Conservation (phyloP, 2,888 invertebrate species). For the Griposia aprilina region DNA sequence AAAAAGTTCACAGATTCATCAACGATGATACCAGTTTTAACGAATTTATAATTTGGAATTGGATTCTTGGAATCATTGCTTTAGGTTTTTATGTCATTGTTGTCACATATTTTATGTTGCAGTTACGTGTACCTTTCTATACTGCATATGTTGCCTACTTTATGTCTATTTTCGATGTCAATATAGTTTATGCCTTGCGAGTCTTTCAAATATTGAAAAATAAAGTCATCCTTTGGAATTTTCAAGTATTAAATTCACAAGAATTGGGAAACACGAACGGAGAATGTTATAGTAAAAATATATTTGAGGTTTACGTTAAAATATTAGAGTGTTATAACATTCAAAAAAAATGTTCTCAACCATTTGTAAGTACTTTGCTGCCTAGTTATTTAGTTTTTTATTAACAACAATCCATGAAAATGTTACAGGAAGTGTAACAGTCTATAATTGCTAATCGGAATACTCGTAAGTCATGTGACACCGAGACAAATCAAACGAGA, state of each 20-base stretch:
- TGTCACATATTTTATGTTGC: not conserved
- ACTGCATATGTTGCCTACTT: not conserved
- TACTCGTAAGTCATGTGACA: no score
- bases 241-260: not conserved
- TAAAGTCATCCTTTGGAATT: constrained; percentile 39
- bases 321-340: constrained; percentile 44
- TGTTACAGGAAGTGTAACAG: not conserved
- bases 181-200: constrained; percentile 18
- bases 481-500: no score
- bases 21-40: constrained; percentile 2
- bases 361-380: constrained; percentile 37
- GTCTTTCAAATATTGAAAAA: constrained; percentile 24
- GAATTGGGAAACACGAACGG: not conserved
- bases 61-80: not conserved
- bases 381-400: not conserved
- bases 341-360: constrained; percentile 21
- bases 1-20: constrained; percentile 30
- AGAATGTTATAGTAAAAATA: not conserved
- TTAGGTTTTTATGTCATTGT: not conserved
- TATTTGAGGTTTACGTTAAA: constrained; percentile 39
- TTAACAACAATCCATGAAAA: not conserved
- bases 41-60: constrained; percentile 17
- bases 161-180: constrained; percentile 25
- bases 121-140: not conserved
- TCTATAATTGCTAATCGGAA: not conserved